Conservation (phyloP, 2,113 vertebrate species). For the Bos indicus region DNA sequence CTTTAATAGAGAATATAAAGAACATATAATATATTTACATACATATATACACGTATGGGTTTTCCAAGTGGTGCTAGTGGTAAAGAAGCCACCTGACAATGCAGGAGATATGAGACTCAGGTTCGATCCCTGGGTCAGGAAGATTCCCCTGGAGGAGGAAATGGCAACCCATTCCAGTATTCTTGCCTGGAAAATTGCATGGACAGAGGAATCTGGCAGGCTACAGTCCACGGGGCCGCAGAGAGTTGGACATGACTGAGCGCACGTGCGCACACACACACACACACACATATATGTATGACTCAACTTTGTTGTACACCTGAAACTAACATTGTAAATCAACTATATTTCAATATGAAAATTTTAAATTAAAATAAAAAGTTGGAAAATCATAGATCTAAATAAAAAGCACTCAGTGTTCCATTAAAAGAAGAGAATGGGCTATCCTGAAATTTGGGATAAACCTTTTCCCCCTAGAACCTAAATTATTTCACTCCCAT, state of each 20-base stretch:
- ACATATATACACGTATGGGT: not conserved
- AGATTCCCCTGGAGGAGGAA: not conserved
- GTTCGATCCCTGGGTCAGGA: not conserved
- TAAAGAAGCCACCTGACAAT: not conserved
- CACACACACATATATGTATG: not conserved
- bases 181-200: not conserved
- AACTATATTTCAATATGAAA: not conserved
- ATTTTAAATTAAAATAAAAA: not conserved
- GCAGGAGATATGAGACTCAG: not conserved
- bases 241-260: not conserved
- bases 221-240: accelerated
- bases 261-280: accelerated
- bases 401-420: not conserved
- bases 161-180: not conserved
- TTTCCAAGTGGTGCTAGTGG: not conserved
- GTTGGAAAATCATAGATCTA: not conserved
- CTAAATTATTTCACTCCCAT: not conserved
- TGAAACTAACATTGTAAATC: not conserved
- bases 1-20: not conserved
- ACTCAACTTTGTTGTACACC: not conserved
- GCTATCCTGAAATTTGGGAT: not conserved
- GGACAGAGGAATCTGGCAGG: not conserved
- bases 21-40: not conserved
- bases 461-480: not conserved
- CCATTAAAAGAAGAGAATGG: not conserved